Base-by-base conservation (phyloP, 35 echinoderm and acorn worm species). In the Holothuria glaberrima region DNA sequence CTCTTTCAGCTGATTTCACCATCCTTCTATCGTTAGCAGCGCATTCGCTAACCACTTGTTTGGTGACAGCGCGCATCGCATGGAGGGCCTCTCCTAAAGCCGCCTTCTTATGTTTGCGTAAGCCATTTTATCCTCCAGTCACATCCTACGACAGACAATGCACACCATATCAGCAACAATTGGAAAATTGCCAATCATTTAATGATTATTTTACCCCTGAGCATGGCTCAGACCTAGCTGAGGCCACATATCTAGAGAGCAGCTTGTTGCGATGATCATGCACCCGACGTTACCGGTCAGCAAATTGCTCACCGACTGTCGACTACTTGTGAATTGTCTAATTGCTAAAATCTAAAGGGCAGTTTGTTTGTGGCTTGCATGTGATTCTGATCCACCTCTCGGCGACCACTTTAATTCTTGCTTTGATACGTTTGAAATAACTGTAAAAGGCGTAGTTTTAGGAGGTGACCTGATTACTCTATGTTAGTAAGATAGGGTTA, bases 201-300 rank as follows among this genome's bases (percentile, higher is more conserved):
- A 78, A 78, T 78, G 74, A 78, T 78, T 78, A 48, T 48, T 78
- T 78, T 78, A 78, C 38, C 74, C 74, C 74, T 48, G 27, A 52
- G 74, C 74, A 48, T 48, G 74, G 74, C 44, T 78, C 50, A 78
- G 74, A 48, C 74, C 38, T 48, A 20, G 44, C 19, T 78, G 74
- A 28, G 74, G 74, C 74, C 38, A 32, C 69, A 12, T 10, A 54
- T 54, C 50, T 54, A 12, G 5, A 54, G 50, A 54, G 5, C 50
- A 9, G 13, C 50, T 17, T 54, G 50, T 54, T 54, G 50, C 50
- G 9, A 54, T 54, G 50, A 54, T 54, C 50, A 17, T 17, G 16
- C 50, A 54, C 50, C 50, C 50, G 16, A 54, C 13, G 50, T 54
- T 14, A 54, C 50, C 50, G 50, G 50, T 17, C 16, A 17, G 16